Base-by-base conservation (phyloP, 1,140 invertebrate genomes). In the Tetramorium simillimum region DNA sequence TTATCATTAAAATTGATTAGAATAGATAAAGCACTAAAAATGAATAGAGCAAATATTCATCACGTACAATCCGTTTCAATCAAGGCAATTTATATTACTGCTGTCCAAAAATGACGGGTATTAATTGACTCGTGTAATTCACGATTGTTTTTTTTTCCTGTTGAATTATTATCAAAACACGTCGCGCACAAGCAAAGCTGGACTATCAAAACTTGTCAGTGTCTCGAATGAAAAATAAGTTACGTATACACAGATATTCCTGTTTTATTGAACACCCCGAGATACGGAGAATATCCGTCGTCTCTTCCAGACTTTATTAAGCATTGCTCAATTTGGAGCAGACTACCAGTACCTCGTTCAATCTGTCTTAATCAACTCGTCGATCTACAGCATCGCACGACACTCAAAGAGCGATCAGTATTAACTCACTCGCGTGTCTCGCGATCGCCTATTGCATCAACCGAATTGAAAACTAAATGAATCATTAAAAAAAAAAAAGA, bases 311-410 rank as follows among this genome's bases (percentile, higher is more conserved):
- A 69, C 43, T 69, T 69, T 81, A 69, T 80, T 56, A 56, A 80
- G 21, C 62, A 10, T 84, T 49, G 80, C 46, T 84, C 69, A 73
- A 82, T 73, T 60, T 46, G 51, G 65, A 43, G 37, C 51, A n/a
- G 80, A 62, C 53, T 46, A 24, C n/a, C 65, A 82, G 67, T 53
- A 58, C 21, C 69, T 82, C 67, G 67, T 46, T 82, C 80, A 82
- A 82, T 82, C 80, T 73, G 51, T 73, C 56, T 58, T 82, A 82
- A 82, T 82, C 37, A 82, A 82, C 18, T 40, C 21, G 37, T 70
- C 73, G 53, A 85, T 76, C 70, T n/a, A 73, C 69, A 84, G 53
- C 40, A 73, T 84, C 40, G 28, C 53, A 53, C 40, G 67, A 69
- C 46, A 43, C 76, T 67, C 76, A 14, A 80, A 80, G 62, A 82